Percentiles rank a stretch among this genome's conserved stretches.
Conservation (phyloP, 2,113 vertebrate genomes). For the Hypanus sabinus region DNA sequence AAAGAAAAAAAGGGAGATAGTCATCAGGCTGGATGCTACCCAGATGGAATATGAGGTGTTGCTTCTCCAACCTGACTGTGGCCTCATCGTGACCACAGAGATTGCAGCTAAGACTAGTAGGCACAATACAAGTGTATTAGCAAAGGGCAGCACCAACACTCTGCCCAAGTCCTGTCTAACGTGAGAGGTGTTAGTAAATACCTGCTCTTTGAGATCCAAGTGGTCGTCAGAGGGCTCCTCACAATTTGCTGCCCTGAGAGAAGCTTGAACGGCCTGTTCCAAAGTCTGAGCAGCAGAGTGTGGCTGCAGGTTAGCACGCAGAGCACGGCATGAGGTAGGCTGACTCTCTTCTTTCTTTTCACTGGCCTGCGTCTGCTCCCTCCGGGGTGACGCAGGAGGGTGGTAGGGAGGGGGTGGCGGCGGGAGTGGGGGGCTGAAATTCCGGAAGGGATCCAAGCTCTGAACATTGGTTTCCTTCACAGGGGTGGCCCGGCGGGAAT, state of each 20-base stretch:
- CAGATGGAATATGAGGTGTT: too few species aligned
- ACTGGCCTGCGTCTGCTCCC: neutral
- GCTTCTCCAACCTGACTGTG: too few species aligned
- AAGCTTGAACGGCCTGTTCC: conserved; percentile 4
- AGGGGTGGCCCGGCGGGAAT: conserved; percentile 17
- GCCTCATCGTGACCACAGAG: too few species aligned
- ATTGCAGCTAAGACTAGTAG: neutral
- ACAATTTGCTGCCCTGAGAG: neutral
- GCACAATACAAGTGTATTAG: neutral
- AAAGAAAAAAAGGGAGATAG: too few species aligned
- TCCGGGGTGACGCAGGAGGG: neutral
- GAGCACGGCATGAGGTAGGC: conserved; percentile 16
- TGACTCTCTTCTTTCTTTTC: conserved; percentile 20
- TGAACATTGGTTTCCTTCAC: conserved; percentile 9
- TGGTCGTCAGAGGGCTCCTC: neutral
- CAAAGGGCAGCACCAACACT: neutral
- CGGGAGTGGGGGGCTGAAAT: conserved; percentile 25
- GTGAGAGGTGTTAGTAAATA: neutral
- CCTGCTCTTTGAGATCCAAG: neutral
- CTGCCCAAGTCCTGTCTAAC: neutral
- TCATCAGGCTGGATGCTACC: too few species aligned
- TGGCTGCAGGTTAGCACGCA: neutral
- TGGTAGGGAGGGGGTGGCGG: conserved; percentile 29
- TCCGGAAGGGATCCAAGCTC: conserved; percentile 23
- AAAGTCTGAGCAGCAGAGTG: neutral